phyloP scores from a whole-genome alignment of 2,113 vertebrate genomes.

The Dipodomys stephensi region DNA sequence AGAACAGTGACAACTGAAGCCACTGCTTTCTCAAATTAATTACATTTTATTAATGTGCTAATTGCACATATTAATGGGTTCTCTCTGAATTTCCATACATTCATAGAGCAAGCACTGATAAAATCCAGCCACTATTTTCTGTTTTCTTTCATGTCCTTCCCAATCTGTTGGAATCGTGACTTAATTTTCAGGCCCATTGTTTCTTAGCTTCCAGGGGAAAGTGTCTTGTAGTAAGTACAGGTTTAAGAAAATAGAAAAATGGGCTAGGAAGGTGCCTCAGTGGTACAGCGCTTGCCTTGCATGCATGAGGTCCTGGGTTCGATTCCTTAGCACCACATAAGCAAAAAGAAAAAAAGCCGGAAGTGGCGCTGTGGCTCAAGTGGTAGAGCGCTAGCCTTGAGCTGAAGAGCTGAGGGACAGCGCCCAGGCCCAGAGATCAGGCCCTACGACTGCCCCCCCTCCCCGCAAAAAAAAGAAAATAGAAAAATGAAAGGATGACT shows the following conservation, averaged over 20 bases:
- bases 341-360: too few species aligned
- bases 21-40: neutral
- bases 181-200: neutral
- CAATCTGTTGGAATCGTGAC: neutral
- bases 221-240: neutral
- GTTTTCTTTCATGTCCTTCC: neutral
- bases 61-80: neutral
- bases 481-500: conserved; percentile 32
- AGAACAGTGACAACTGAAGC: neutral
- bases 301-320: too few species aligned
- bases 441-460: too few species aligned
- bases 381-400: too few species aligned
- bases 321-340: too few species aligned
- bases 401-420: too few species aligned
- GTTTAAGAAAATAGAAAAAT: conserved; percentile 48
- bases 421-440: too few species aligned
- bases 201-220: conserved; percentile 1
- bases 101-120: neutral
- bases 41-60: neutral
- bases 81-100: neutral
- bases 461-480: conserved; percentile 11
- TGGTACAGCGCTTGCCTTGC: too few species aligned
- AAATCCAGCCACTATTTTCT: neutral
- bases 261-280: neutral
- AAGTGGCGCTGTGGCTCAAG: too few species aligned